These are phyloP conservation scores for Zoanthus sociatus DNA, from an alignment of 92 coral and sea anemone genomes.

Conservation along the genomic window DNA sequence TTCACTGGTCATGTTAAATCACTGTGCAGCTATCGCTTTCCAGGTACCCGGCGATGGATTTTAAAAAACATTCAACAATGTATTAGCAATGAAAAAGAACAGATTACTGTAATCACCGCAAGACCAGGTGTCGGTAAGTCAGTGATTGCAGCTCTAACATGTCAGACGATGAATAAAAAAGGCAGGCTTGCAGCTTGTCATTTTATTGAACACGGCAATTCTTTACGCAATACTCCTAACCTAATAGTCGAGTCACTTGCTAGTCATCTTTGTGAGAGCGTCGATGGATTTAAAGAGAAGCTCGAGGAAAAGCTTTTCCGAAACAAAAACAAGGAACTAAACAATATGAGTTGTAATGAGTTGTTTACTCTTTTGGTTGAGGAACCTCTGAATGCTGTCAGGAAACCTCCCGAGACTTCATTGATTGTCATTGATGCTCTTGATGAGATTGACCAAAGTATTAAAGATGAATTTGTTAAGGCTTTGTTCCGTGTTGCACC, in stretches of 20 bases:
- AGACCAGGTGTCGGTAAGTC: too few relatives aligned
- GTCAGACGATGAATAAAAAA: conserved; percentile 46
- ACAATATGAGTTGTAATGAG: conserved; percentile 27
- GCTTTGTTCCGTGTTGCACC: too few relatives aligned
- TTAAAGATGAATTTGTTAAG: too few relatives aligned
- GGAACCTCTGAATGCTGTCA: conserved; percentile 23
- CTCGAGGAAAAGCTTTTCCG: too few relatives aligned
- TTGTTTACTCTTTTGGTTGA: conserved; percentile 29
- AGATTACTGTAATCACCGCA: too few relatives aligned
- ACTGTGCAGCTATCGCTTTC: conserved; percentile 39
- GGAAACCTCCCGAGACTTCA: background rate
- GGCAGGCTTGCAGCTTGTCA: conserved; percentile 65
- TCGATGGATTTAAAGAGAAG: too few relatives aligned
- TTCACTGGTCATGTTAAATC: conserved; percentile 53
- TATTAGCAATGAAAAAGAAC: conserved; percentile 56
- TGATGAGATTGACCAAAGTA: too few relatives aligned
- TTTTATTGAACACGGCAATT: too few relatives aligned
- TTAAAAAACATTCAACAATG: conserved; percentile 56
- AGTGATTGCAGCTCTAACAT: too few relatives aligned
- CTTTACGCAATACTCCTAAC: too few relatives aligned
- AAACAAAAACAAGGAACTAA: conserved; percentile 19
- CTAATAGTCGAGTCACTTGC: conserved; percentile 75
- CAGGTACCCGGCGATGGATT: conserved; percentile 73
- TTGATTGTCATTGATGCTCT: conserved; percentile 56
- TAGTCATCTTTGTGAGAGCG: conserved; percentile 57